Percentiles rank a stretch among this genome's conserved stretches.
These are phyloP conservation scores for Drosophila barbarae DNA, from an alignment of 2,888 invertebrate species.

Conservation along the genomic window DNA sequence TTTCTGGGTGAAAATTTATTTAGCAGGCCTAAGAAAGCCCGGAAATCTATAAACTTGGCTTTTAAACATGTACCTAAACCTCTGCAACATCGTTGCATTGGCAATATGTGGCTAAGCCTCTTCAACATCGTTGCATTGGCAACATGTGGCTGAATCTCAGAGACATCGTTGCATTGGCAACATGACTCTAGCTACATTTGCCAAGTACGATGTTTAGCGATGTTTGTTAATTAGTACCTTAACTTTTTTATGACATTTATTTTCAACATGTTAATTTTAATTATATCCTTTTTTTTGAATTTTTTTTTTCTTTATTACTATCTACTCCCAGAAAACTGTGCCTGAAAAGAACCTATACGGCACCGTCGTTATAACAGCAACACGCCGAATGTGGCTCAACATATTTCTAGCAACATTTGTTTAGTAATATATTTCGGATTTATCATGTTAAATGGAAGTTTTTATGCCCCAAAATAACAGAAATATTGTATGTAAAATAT, in stretches of 20 bases:
- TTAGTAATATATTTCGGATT: neutral
- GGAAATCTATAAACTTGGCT: neutral
- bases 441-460: neutral
- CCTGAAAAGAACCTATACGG: neutral
- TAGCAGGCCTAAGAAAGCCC: neutral
- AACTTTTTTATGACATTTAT: no score
- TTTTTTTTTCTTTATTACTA: no score
- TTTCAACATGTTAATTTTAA: no score
- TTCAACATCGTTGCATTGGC: neutral
- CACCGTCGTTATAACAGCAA: neutral
- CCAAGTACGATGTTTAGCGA: no score
- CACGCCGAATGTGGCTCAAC: neutral
- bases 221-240: no score
- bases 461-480: neutral
- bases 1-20: neutral
- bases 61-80: neutral
- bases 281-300: no score
- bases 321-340: neutral
- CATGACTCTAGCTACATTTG: neutral
- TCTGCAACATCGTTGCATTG: neutral
- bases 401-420: neutral
- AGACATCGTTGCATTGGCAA: neutral
- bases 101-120: neutral
- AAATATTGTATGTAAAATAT: no score
- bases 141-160: neutral